Evolutionary conservation across 2,113 vertebrate species (phyloP).

Genomic region (Calyptommatus sinebrachiatus): DNA sequence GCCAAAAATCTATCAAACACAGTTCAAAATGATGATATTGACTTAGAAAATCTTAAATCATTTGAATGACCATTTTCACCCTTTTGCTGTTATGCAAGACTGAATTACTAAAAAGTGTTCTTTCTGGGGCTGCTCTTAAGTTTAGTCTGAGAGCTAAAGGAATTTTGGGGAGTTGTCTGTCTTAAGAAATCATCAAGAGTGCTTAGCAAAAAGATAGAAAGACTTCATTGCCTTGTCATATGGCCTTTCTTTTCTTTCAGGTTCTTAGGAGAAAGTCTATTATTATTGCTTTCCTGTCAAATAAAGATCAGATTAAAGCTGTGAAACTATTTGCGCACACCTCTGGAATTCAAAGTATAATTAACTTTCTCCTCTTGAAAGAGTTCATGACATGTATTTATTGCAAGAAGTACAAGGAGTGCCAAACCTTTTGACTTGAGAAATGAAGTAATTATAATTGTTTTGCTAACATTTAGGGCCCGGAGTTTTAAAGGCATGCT

Average conservation of each 20-base stretch:
- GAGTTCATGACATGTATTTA: conserved; percentile 24
- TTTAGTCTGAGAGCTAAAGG: too few relatives aligned
- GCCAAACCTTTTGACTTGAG: neutral
- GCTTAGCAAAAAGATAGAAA: neutral
- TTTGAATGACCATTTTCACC: too few relatives aligned
- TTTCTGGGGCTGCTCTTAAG: neutral
- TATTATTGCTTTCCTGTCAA: conserved; percentile 16
- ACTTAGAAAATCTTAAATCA: too few relatives aligned
- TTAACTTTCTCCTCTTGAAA: conserved; percentile 28
- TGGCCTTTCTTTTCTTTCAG: conserved; percentile 4
- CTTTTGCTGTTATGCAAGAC: neutral
- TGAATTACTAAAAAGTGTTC: neutral
- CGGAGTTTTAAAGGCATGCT: conserved; percentile 6
- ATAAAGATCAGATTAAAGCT: conserved; percentile 8
- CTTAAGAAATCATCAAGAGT: neutral
- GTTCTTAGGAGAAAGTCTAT: conserved; percentile 8
- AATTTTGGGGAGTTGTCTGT: neutral
- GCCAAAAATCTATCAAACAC: too few relatives aligned
- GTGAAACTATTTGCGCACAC: conserved; percentile 26
- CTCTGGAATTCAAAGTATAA: conserved; percentile 17
- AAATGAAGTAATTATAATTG: neutral
- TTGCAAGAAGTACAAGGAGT: conserved; percentile 27
- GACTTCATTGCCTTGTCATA: neutral
- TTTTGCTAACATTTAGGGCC: neutral
- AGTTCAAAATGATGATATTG: too few relatives aligned